Conservation (phyloP, 2,797 vertebrate species). For the Artibeus jamaicensis region DNA sequence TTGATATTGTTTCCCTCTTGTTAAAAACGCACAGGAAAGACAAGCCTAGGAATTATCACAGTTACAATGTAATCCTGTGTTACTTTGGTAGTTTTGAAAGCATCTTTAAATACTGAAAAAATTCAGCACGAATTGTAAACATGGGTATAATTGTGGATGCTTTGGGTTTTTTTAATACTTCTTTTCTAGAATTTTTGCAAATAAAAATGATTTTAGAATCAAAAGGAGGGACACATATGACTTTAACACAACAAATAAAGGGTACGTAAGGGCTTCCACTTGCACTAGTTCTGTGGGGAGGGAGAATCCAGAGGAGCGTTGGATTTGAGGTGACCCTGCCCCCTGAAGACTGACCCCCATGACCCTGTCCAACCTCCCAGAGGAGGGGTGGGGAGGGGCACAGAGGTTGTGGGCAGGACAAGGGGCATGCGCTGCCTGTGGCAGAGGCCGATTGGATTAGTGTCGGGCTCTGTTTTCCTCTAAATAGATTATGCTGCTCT, state of each 20-base stretch:
- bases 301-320: rapidly evolving
- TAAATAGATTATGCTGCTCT: slow-evolving; percentile 74
- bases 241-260: not conserved
- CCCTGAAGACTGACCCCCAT: not conserved
- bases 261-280: not conserved
- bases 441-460: slow-evolving; percentile 70
- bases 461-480: slow-evolving; percentile 69
- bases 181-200: not conserved
- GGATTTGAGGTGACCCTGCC: not conserved
- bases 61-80: not conserved
- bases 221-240: not conserved
- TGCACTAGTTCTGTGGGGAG: not conserved
- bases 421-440: not conserved
- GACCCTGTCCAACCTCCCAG: not conserved
- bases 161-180: not conserved
- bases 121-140: not conserved
- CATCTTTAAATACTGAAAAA: not conserved
- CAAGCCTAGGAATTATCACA: not conserved
- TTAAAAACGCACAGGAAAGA: not conserved
- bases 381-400: not conserved
- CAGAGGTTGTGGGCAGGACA: not conserved
- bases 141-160: not conserved
- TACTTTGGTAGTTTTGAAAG: not conserved
- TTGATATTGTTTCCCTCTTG: not conserved
- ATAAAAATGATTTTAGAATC: not conserved